Conservation (phyloP, 2,888 invertebrate species). For the Aphidoletes aphidimyza region DNA sequence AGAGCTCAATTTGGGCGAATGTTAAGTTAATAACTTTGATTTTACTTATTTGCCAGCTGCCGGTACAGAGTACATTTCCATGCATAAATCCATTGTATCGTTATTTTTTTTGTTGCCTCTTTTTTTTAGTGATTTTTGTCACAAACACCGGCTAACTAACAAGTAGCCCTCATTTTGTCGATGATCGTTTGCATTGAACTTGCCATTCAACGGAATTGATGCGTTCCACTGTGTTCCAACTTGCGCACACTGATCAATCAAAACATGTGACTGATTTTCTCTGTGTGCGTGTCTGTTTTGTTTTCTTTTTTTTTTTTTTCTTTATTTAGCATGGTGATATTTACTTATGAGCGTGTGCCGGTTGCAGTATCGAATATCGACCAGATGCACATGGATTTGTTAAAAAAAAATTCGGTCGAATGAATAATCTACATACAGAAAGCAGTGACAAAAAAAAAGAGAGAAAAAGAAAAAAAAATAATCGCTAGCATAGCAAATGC, state of each 20-base stretch:
- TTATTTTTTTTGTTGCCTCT: background rate
- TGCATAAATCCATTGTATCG: background rate
- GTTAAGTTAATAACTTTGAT: slow-evolving; percentile 29
- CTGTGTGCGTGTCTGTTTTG: background rate
- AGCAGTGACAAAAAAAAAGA: background rate
- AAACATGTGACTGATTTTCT: slow-evolving; percentile 39
- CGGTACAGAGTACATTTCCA: too few relatives aligned
- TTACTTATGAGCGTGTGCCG: slow-evolving; percentile 27
- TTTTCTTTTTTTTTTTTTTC: background rate
- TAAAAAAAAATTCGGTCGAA: slow-evolving; percentile 6
- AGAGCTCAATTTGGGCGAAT: background rate
- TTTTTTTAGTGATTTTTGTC: background rate
- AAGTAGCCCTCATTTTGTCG: slow-evolving; percentile 17
- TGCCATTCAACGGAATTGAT: background rate
- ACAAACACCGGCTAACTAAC: slow-evolving; percentile 25
- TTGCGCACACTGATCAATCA: slow-evolving; percentile 46
- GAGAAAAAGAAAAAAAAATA: background rate
- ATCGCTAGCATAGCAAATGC: background rate
- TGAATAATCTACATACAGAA: slow-evolving; percentile 37
- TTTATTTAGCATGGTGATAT: background rate
- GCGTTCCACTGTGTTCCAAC: slow-evolving; percentile 4
- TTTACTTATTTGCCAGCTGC: slow-evolving; percentile 39
- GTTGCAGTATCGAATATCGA: slow-evolving; percentile 40
- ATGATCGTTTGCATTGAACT: slow-evolving; percentile 15
- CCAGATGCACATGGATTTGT: slow-evolving; percentile 48